Evolutionary conservation across 2,797 vertebrate species (phyloP), one percentile per base, ranked within the genome.

Genomic region (Coregonus sp.): DNA sequence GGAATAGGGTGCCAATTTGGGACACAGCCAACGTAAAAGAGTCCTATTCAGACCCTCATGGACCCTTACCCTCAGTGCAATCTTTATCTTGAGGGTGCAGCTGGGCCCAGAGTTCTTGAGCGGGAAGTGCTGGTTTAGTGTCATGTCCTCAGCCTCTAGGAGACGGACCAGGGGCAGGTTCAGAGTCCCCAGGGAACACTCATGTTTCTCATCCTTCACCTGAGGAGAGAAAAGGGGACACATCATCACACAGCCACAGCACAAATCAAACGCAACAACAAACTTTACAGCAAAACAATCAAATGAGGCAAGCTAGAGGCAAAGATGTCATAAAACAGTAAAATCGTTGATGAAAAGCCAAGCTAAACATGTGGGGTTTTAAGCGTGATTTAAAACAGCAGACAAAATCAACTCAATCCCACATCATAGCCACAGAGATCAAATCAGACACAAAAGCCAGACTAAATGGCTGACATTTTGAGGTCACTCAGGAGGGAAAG

Each of bases 71-170:
- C 96, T 92, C 85, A 99, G 95, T 70, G 97, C 97, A 72, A 98
- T 93, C 94, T 98, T 99, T 95, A 99, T 97, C 90, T 97, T 98
- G 68, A 99, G 81, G 14, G 94, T 96, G 93, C 96, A 97, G 92
- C 93, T 95, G 18, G 97, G 96, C 16, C 96, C 97, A 0, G 96
- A 96, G 92, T 95, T 95, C 77, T 88, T 97, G 72, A 99, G 91
- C 0, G 95, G 94, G 88, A 98, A 99, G 31, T 94, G 91, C 85
- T 98, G 92, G 82, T 92, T 93, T 76, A 98, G 82, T 1, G 94
- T 98, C 95, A 99, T 95, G 77, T 96, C 90, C 11, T 96, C 92
- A 0, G 95, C 96, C 76, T 94, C 85, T 70, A 98, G 92, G 82
- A 99, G 89, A 37, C 90, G 87, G 31, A 80, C 92, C 76, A 99